Base-by-base conservation (phyloP, 2,113 vertebrate species). In the Phaethon lepturus region DNA sequence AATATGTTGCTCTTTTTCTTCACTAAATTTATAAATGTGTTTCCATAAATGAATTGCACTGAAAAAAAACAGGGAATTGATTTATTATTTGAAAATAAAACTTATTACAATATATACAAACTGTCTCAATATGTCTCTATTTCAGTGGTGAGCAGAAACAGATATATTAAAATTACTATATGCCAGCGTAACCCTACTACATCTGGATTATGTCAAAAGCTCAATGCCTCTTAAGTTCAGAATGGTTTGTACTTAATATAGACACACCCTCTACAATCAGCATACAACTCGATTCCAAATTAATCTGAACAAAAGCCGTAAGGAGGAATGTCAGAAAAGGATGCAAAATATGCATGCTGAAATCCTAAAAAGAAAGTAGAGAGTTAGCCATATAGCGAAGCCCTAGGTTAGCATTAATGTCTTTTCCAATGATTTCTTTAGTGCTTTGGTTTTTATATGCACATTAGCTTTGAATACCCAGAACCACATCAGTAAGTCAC, bases 371-470 rank as follows among this genome's bases (percentile, higher is more conserved):
- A 49, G 45, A 71, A 53, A 26, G 20, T 6, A 79, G 63, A 58
- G 74, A 59, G 28, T 28, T 82, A 90, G 85, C 13, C 13, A 47
- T 8, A 42, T 0, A 94, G 12, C 83, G 93, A 53, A 88, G 73
- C 73, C 92, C 29, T 84, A 58, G 86, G 93, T 79, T 67, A 79
- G 49, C 49, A 92, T 22, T 91, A 93, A 95, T 23, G 28, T 75
- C n/a, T 44, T 92, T 60, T 71, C 42, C 53, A 88, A 84, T 68
- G 47, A 55, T 66, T 92, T 63, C 83, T 88, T 67, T 69, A n/a
- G 66, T 55, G 86, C 31, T 94, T 78, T 45, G 33, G 22, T 77
- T 82, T 81, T 94, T 52, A 71, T 15, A 84, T 3, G 38, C 10
- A 92, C 15, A 11, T 53, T 66, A 81, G 35, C 40, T 94, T 60